Conservation (phyloP, 2,113 vertebrate genomes). For the Pitta sordida region DNA sequence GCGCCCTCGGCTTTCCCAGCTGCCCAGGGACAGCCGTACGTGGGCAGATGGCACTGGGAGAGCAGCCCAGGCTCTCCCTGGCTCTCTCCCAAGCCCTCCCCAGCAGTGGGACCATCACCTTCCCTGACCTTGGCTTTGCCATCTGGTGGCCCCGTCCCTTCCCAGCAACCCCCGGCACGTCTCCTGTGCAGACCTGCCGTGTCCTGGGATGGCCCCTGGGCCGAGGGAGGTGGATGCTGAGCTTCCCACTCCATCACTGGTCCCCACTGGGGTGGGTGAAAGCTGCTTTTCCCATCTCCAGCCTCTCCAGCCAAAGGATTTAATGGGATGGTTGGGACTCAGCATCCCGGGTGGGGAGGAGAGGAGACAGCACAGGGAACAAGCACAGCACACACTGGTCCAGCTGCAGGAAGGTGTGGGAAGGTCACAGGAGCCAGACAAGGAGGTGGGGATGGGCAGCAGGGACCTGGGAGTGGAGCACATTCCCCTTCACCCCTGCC, state of each 20-base stretch:
- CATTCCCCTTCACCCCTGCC: not conserved
- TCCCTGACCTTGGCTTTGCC: not conserved
- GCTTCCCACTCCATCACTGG: fast-evolving
- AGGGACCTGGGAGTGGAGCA: not conserved
- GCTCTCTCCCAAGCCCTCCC: not conserved
- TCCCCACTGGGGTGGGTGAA: not conserved
- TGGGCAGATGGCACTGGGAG: not conserved
- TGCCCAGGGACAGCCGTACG: not conserved
- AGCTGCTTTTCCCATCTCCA: not conserved
- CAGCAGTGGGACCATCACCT: not conserved
- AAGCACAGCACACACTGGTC: not conserved
- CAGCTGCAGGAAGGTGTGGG: not conserved
- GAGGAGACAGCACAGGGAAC: not conserved
- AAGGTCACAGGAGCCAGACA: not conserved
- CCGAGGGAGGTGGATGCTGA: not conserved
- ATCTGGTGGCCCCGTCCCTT: not conserved
- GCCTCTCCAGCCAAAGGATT: not conserved
- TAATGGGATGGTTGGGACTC: fast-evolving
- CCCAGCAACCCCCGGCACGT: fast-evolving
- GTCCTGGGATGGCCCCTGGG: not conserved
- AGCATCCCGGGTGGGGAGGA: not conserved
- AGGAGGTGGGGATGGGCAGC: not conserved
- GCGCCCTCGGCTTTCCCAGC: not conserved
- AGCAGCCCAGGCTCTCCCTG: not conserved
- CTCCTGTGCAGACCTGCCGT: not conserved